These are phyloP conservation scores for Elgaria multicarinata DNA, from an alignment of 2,113 vertebrate species.

Conservation along the genomic window DNA sequence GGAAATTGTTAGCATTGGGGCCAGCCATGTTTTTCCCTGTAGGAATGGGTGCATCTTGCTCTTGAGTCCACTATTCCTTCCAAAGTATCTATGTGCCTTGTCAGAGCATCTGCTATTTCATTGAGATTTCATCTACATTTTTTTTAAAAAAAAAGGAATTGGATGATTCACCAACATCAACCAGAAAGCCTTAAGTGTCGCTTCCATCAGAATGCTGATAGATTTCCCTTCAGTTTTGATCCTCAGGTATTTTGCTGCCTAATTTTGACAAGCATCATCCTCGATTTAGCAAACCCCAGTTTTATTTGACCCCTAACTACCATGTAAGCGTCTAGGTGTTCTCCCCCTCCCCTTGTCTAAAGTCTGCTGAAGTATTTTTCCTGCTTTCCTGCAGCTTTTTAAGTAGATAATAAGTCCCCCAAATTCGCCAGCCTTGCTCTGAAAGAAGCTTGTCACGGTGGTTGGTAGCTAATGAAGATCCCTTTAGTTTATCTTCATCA, in stretches of 20 bases:
- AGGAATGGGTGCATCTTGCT: background rate
- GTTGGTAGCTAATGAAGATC: conserved; percentile 93
- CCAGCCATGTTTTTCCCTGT: background rate
- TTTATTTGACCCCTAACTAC: conserved; percentile 67
- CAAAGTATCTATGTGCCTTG: background rate
- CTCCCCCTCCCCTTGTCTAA: conserved; percentile 67
- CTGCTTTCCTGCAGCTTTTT: conserved; percentile 84
- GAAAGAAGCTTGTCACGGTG: conserved; percentile 88
- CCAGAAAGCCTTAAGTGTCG: conserved; percentile 33
- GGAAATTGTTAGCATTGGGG: background rate
- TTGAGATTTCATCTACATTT: conserved; percentile 23
- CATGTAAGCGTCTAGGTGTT: conserved; percentile 68
- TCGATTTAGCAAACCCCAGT: conserved; percentile 59
- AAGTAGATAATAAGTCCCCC: conserved; percentile 84
- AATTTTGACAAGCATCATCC: conserved; percentile 64
- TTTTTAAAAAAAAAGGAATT: background rate
- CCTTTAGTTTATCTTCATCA: conserved; percentile 98
- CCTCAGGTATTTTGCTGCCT: conserved; percentile 42
- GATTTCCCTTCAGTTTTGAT: conserved; percentile 68
- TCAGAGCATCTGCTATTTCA: background rate
- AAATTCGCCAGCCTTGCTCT: conserved; percentile 83
- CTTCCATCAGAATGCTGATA: conserved; percentile 50
- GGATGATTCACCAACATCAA: conserved; percentile 37
- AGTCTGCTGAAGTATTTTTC: conserved; percentile 81
- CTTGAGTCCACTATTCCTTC: background rate